Conservation (phyloP, 2,113 vertebrate genomes). For the Mirounga angustirostris region DNA sequence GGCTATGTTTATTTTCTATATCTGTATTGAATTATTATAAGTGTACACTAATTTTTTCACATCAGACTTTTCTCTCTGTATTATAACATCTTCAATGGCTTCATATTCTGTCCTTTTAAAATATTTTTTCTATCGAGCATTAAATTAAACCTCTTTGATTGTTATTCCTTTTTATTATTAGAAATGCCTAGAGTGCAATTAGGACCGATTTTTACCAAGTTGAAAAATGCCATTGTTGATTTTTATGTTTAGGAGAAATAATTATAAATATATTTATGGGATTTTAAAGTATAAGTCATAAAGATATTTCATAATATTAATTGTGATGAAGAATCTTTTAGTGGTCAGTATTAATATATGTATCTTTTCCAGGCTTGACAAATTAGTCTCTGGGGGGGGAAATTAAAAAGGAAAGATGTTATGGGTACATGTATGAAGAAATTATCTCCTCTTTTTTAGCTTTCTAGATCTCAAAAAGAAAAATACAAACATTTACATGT, state of each 20-base stretch:
- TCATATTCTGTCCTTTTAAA: not conserved
- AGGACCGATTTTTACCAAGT: not conserved
- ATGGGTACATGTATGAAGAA: not conserved
- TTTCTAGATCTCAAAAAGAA: not conserved
- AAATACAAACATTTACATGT: not conserved
- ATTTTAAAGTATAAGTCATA: not conserved
- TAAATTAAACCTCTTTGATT: slow-evolving; percentile 25
- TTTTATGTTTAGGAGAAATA: not conserved
- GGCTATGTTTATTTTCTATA: not conserved
- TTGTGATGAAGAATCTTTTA: not conserved
- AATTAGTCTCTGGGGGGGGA: not conserved
- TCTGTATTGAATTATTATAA: not conserved
- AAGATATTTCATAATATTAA: not conserved
- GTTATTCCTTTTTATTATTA: slow-evolving; percentile 7
- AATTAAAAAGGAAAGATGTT: not conserved
- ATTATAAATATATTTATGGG: not conserved
- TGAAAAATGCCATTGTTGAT: slow-evolving; percentile 17
- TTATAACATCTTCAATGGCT: not conserved
- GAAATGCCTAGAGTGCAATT: not conserved
- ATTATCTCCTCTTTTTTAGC: not conserved
- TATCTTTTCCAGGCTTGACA: not conserved
- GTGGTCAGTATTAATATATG: not conserved
- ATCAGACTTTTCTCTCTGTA: not conserved
- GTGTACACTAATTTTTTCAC: not conserved
- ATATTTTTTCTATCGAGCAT: not conserved